These are phyloP conservation scores for Pycnomerus fuliginosus DNA, from an alignment of 2,888 invertebrate species.

Conservation along the genomic window DNA sequence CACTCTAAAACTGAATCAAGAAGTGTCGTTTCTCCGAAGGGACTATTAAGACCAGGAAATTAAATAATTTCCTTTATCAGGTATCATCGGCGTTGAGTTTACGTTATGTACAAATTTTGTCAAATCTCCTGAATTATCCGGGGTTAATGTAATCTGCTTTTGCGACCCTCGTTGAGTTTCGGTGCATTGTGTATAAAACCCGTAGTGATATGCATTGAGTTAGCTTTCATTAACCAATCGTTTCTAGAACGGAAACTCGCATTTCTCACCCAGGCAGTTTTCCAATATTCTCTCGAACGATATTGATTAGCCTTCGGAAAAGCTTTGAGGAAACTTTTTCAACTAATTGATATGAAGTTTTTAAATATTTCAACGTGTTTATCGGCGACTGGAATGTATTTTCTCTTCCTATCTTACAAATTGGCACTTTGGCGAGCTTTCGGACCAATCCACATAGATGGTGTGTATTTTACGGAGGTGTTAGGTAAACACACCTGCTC, in stretches of 20 bases:
- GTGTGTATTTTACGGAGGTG: neutral
- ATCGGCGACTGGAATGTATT: conserved; percentile 11
- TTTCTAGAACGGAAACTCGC: conserved; percentile 17
- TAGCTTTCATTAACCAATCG: neutral
- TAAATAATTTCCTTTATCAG: conserved; percentile 41
- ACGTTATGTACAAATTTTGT: no score
- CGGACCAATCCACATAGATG: no score
- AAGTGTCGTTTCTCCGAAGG: conserved; percentile 25
- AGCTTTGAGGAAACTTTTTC: conserved; percentile 27
- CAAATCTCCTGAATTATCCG: neutral
- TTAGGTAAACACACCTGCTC: conserved; percentile 18
- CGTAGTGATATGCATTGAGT: neutral
- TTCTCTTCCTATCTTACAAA: conserved; percentile 3
- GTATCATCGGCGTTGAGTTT: no score
- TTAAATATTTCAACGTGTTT: conserved; percentile 28
- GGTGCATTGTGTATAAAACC: no score
- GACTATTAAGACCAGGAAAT: conserved; percentile 35
- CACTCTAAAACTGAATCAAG: conserved; percentile 30
- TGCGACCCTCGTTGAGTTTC: no score
- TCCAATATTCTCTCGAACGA: conserved; percentile 24
- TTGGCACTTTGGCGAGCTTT: conserved; percentile 2
- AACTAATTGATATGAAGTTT: conserved; percentile 33
- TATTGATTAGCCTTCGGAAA: conserved; percentile 27
- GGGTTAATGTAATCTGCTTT: no score
- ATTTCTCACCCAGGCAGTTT: conserved; percentile 27